A percentile compares a stretch with the other conserved stretches of the same genome.
Evolutionary conservation across 2,113 vertebrate species (phyloP).

Genomic region (Oxyruncus cristatus): DNA sequence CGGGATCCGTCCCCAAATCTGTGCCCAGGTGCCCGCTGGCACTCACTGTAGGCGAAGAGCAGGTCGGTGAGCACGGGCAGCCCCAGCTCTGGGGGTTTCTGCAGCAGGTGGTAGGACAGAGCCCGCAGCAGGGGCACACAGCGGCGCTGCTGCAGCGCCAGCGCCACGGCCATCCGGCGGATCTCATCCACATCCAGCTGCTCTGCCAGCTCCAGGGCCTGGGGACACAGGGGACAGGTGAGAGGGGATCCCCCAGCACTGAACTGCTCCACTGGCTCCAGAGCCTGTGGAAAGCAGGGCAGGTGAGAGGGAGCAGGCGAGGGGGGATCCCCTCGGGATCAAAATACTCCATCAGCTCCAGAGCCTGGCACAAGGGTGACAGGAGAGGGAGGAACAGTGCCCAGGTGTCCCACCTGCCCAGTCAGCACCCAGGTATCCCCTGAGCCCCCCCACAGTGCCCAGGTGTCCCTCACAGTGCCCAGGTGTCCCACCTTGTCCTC

Average conservation of each 20-base stretch:
- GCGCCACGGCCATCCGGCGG: background rate
- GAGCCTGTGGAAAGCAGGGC: background rate
- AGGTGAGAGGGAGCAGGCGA: background rate
- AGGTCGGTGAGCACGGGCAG: background rate
- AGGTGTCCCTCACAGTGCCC: background rate
- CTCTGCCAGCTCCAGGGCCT: background rate
- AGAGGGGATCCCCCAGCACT: background rate
- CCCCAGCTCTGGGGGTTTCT: background rate
- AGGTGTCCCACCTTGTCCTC: conserved; percentile 86
- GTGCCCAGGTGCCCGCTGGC: background rate
- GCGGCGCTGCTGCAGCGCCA: background rate
- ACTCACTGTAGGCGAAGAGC: background rate
- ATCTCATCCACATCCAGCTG: background rate
- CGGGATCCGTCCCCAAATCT: rapidly evolving
- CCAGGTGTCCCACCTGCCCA: background rate
- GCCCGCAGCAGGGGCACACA: background rate
- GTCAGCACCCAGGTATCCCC: no score
- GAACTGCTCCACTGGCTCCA: background rate
- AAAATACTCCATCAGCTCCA: background rate
- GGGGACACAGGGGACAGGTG: background rate
- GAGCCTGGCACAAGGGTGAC: background rate
- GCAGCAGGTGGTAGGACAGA: background rate
- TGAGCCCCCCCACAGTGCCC: background rate
- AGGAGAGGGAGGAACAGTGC: background rate
- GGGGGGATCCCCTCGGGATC: background rate